A percentile compares a stretch with the other conserved stretches of the same genome.
phyloP scores from a whole-genome alignment of 2,113 vertebrate genomes.

The Xyrauchen texanus region DNA sequence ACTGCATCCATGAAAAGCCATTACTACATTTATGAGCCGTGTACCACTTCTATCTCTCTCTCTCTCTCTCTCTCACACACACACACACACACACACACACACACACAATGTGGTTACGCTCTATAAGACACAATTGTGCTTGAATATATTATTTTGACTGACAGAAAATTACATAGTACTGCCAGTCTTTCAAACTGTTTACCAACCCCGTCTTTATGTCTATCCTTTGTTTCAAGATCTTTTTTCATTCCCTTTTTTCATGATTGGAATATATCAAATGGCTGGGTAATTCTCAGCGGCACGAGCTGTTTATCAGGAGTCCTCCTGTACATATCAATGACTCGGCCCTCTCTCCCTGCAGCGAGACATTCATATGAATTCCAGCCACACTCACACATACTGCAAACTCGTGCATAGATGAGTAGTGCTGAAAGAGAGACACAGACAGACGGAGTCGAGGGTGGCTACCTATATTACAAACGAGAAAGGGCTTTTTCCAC shows the following conservation, averaged over 20 bases:
- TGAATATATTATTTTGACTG: slow-evolving; percentile 43
- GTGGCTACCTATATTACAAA: slow-evolving; percentile 43
- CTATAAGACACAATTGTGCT: slow-evolving; percentile 44
- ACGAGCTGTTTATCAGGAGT: slow-evolving; percentile 76
- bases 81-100: slow-evolving; percentile 35
- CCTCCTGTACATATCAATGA: slow-evolving; percentile 81
- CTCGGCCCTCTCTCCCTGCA: slow-evolving; percentile 65
- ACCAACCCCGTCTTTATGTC: slow-evolving; percentile 65
- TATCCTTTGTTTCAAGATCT: slow-evolving; percentile 54
- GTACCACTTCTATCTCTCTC: slow-evolving; percentile 31
- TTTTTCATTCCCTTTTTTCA: slow-evolving; percentile 55
- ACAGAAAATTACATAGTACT: slow-evolving; percentile 40
- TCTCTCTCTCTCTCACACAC: slow-evolving; percentile 34
- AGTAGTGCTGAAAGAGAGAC: slow-evolving; percentile 59
- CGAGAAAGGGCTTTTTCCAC: slow-evolving; percentile 46
- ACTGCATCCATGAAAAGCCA: slow-evolving; percentile 45
- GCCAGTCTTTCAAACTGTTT: slow-evolving; percentile 38
- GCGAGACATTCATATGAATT: slow-evolving; percentile 77
- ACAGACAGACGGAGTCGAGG: slow-evolving; percentile 47
- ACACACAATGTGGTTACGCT: slow-evolving; percentile 39
- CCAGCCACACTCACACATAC: slow-evolving; percentile 75
- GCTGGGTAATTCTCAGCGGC: slow-evolving; percentile 68
- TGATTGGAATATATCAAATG: slow-evolving; percentile 75
- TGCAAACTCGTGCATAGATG: slow-evolving; percentile 75
- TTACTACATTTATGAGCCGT: slow-evolving; percentile 49